Conservation (phyloP, 2,113 vertebrate species). For the Opisthocomus hoazin region DNA sequence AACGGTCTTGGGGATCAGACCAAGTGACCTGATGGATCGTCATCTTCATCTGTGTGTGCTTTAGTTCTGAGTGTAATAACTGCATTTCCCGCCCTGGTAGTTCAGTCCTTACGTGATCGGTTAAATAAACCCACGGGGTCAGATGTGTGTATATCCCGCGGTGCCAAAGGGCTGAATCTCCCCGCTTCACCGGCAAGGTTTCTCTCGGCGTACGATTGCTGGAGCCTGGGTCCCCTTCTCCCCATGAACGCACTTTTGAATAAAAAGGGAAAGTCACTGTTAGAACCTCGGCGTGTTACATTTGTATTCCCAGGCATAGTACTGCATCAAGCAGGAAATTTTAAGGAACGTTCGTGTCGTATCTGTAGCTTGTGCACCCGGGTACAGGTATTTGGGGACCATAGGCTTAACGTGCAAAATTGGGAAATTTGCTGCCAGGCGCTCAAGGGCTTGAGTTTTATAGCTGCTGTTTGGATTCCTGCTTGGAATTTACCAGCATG, state of each 20-base stretch:
- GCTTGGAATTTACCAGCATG: neutral
- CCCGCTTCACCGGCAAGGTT: accelerated
- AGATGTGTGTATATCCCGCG: neutral
- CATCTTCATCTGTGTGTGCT: neutral
- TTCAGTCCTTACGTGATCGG: neutral
- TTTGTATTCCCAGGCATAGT: neutral
- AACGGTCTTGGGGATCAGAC: neutral
- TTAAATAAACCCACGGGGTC: neutral
- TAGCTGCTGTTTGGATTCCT: neutral
- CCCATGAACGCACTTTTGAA: neutral
- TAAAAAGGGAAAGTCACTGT: neutral
- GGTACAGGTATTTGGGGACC: neutral
- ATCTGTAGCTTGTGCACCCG: neutral
- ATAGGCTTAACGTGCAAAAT: neutral
- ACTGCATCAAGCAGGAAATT: neutral
- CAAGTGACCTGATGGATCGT: neutral
- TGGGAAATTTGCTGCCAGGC: neutral
- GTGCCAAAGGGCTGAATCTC: neutral
- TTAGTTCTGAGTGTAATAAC: neutral
- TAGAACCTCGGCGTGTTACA: accelerated
- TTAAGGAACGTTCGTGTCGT: accelerated
- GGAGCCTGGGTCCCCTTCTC: neutral
- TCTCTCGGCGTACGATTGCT: neutral
- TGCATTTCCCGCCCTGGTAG: neutral
- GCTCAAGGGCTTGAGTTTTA: neutral